phyloP scores from a whole-genome alignment of 1,140 invertebrate genomes.

The Cardiocondyla obscurior region DNA sequence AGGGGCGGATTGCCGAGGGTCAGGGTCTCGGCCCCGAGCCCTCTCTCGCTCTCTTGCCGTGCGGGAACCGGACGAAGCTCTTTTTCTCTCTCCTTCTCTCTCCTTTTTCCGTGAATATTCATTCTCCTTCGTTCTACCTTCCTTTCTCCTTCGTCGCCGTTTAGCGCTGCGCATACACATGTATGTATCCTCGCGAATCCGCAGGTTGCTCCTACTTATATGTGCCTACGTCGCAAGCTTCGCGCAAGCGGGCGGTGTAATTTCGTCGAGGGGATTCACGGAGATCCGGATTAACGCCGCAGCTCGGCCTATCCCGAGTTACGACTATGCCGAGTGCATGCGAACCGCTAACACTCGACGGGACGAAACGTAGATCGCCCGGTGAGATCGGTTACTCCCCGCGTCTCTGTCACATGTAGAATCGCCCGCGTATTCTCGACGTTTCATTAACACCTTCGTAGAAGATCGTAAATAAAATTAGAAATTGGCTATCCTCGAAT shows the following conservation, averaged over 20 bases:
- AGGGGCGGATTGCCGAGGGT: slow-evolving; percentile 77
- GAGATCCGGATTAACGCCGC: slow-evolving; percentile 77
- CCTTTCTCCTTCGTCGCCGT: slow-evolving; percentile 57
- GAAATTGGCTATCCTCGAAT: not conserved
- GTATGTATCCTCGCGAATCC: slow-evolving; percentile 48
- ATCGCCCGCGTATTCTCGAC: not conserved
- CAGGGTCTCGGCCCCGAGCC: slow-evolving; percentile 73
- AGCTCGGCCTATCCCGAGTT: not conserved
- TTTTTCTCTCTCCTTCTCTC: slow-evolving; percentile 43
- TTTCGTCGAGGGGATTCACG: slow-evolving; percentile 77
- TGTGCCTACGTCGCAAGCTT: slow-evolving; percentile 14
- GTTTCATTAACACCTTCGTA: not conserved
- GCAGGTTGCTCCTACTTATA: slow-evolving; percentile 32
- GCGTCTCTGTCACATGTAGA: not conserved
- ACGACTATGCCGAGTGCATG: not conserved
- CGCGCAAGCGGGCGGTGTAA: slow-evolving; percentile 73
- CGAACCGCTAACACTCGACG: not conserved
- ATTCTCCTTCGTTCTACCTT: slow-evolving; percentile 37
- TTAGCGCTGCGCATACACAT: slow-evolving; percentile 57
- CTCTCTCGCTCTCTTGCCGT: slow-evolving; percentile 58
- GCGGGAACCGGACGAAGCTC: slow-evolving; percentile 47
- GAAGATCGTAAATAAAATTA: not conserved
- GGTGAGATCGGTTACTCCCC: not conserved
- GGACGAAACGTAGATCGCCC: not conserved
- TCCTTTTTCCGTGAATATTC: slow-evolving; percentile 20